Percentiles rank a stretch among this genome's conserved stretches.
These are phyloP conservation scores for Cephus runcator DNA, from an alignment of 2,888 invertebrate species.

Conservation along the genomic window DNA sequence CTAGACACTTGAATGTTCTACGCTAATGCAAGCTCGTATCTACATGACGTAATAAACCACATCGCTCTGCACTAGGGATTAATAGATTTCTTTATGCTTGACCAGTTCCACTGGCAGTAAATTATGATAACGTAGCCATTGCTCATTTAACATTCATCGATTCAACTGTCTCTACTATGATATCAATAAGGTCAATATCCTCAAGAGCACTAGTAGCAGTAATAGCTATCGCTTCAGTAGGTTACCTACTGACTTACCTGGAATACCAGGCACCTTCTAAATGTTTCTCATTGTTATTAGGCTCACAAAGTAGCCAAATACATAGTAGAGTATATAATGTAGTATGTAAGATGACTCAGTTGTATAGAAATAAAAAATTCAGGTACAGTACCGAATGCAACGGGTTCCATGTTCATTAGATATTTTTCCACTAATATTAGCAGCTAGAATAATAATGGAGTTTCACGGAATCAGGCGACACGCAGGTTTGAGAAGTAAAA, in stretches of 20 bases:
- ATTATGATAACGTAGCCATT: neutral
- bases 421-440: neutral
- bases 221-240: conserved; percentile 6
- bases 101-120: conserved; percentile 19
- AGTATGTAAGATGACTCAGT: neutral
- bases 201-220: conserved; percentile 10
- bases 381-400: neutral
- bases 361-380: neutral
- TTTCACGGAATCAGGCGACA: neutral
- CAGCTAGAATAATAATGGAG: neutral
- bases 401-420: neutral
- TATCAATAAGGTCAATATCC: conserved; percentile 35
- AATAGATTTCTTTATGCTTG: conserved; percentile 11
- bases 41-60: neutral
- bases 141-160: neutral
- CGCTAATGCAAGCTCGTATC: neutral
- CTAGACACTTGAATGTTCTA: neutral
- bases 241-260: conserved; percentile 18
- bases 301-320: neutral
- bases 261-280: conserved; percentile 14
- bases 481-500: neutral
- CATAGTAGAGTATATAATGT: neutral
- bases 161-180: neutral
- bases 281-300: conserved; percentile 18
- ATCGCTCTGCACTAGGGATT: neutral